phyloP scores from a whole-genome alignment of 1,140 invertebrate genomes.

The Cherax destructor region DNA sequence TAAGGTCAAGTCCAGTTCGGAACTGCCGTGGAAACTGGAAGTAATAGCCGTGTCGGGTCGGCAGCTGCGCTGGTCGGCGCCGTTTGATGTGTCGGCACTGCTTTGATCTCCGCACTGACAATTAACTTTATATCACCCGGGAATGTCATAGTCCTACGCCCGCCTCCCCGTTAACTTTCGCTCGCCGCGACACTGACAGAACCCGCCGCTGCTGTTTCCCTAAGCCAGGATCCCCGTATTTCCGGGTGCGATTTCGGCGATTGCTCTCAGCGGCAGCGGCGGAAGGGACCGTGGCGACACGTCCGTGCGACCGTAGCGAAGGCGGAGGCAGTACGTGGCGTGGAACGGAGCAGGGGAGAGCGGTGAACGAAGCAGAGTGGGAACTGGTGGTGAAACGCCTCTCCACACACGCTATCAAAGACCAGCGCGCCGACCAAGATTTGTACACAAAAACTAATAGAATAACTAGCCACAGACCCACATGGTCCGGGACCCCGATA shows the following conservation, averaged over 20 bases:
- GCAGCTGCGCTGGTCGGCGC: conserved; percentile 28
- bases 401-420: neutral
- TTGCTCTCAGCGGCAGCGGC: too few species aligned
- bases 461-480: conserved; percentile 50
- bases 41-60: conserved; percentile 14
- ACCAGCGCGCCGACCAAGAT: conserved; percentile 34
- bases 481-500: conserved; percentile 20
- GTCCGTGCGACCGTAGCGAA: too few species aligned
- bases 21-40: conserved; percentile 42
- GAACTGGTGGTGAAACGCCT: neutral
- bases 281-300: too few species aligned
- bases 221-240: neutral
- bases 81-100: conserved; percentile 25
- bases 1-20: conserved; percentile 21
- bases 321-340: neutral
- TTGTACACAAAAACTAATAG: conserved; percentile 56
- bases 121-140: conserved; percentile 55
- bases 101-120: conserved; percentile 48
- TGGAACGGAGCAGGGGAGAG: neutral
- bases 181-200: neutral
- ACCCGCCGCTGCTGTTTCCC: neutral
- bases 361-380: neutral
- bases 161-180: conserved; percentile 17
- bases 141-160: conserved; percentile 23
- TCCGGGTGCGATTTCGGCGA: neutral